A percentile compares a stretch with the other conserved stretches of the same genome.
These are phyloP conservation scores for Anastrepha obliqua DNA, from an alignment of 1,140 invertebrate species.

Conservation along the genomic window DNA sequence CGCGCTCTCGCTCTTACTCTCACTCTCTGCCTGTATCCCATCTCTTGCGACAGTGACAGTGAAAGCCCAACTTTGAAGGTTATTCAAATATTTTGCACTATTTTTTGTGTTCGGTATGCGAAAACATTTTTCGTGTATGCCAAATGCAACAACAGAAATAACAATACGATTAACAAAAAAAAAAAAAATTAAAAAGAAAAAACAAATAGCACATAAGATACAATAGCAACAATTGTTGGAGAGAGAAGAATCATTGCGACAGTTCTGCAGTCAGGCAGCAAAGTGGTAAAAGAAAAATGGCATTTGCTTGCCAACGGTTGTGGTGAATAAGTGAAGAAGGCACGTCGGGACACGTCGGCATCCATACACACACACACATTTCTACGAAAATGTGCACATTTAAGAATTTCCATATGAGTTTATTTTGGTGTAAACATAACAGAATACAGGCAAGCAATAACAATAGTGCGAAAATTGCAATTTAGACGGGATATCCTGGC, in stretches of 20 bases:
- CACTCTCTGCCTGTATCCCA: background rate
- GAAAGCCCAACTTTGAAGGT: slow-evolving; percentile 10
- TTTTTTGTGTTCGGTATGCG: background rate
- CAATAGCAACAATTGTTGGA: background rate
- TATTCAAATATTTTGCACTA: background rate
- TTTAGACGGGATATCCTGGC: background rate
- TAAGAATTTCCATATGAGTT: slow-evolving; percentile 21
- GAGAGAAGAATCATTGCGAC: background rate
- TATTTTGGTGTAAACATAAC: background rate
- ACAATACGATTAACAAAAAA: background rate
- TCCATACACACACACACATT: background rate
- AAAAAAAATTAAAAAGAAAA: background rate
- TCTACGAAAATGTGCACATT: background rate
- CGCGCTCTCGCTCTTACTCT: background rate
- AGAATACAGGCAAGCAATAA: background rate
- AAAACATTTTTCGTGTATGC: background rate
- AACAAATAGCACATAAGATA: background rate
- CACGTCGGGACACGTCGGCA: background rate
- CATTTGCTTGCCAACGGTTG: slow-evolving; percentile 18
- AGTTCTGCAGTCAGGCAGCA: background rate
- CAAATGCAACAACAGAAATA: background rate
- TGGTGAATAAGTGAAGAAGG: background rate
- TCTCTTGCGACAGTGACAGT: background rate
- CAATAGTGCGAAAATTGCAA: slow-evolving; percentile 29
- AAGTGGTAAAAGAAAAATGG: slow-evolving; percentile 46